These are phyloP conservation scores for Rotaria macrura DNA, from an alignment of 2,888 invertebrate genomes.

Conservation along the genomic window DNA sequence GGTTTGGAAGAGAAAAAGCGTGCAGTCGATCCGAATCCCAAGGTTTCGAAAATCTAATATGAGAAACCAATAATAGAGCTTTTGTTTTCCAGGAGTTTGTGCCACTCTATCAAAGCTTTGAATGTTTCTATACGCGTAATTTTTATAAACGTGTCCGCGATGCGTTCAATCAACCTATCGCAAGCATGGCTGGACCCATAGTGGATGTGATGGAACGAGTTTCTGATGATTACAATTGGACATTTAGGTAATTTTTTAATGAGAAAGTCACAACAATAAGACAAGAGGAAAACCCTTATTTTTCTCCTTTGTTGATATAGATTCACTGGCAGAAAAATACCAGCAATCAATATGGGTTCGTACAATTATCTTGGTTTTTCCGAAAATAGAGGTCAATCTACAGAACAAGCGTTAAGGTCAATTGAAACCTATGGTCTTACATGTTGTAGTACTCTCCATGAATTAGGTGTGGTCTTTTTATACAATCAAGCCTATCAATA, in stretches of 20 bases:
- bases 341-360: constrained; percentile 84
- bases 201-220: constrained; percentile 71
- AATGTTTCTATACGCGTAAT: constrained; percentile 67
- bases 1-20: constrained; percentile 50
- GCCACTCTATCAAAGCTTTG: constrained; percentile 51
- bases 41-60: constrained; percentile 36
- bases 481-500: no score
- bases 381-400: constrained; percentile 65
- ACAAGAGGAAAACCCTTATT: no score
- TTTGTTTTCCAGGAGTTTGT: constrained; percentile 44
- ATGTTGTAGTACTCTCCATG: constrained; percentile 12
- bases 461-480: constrained; percentile 21
- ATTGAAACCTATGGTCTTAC: constrained; percentile 66
- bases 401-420: constrained; percentile 63
- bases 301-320: background rate
- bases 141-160: constrained; percentile 82
- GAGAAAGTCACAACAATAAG: no score
- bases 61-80: background rate
- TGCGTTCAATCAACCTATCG: constrained; percentile 87
- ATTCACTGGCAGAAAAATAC: constrained; percentile 64
- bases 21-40: constrained; percentile 41
- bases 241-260: constrained; percentile 59
- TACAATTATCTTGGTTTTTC: constrained; percentile 98
- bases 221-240: constrained; percentile 80
- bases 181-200: constrained; percentile 79